Percentiles rank a stretch among this genome's conserved stretches.
phyloP scores from a whole-genome alignment of 2,797 vertebrate genomes.

The Octomys mimax region DNA sequence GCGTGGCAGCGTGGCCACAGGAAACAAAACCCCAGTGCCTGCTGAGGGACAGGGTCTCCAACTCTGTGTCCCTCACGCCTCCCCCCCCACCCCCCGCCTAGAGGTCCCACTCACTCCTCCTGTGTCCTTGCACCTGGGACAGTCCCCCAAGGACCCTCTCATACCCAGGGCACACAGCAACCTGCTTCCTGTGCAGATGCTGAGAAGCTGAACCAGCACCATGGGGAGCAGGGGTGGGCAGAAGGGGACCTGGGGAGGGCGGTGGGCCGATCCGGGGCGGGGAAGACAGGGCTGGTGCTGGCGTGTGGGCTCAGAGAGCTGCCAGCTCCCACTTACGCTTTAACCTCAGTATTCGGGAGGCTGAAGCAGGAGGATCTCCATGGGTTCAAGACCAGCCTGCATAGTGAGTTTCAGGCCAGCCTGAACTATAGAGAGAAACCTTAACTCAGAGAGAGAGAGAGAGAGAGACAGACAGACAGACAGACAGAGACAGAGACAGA shows the following conservation, averaged over 20 bases:
- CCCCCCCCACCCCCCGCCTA: background rate
- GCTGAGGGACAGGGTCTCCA: background rate
- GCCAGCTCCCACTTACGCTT: background rate
- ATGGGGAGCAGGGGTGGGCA: background rate
- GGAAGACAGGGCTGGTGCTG: background rate
- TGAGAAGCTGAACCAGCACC: background rate
- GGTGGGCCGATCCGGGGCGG: background rate
- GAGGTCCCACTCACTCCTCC: background rate
- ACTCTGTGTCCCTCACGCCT: background rate
- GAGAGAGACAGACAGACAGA: background rate
- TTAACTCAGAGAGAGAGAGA: background rate
- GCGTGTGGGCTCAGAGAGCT: background rate
- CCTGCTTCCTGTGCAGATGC: background rate
- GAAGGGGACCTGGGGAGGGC: background rate
- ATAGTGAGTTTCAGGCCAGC: background rate
- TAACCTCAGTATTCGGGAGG: background rate
- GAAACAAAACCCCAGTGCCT: background rate
- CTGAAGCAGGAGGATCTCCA: background rate
- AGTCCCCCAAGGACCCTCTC: background rate
- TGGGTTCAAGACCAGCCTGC: background rate
- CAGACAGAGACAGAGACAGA: background rate
- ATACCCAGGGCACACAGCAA: background rate
- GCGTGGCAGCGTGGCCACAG: background rate
- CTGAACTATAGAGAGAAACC: background rate
- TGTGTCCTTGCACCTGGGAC: background rate